Percentiles rank a stretch among this genome's conserved stretches.
phyloP scores from a whole-genome alignment of 2,113 vertebrate species.

The Psittacula cyanocephala region DNA sequence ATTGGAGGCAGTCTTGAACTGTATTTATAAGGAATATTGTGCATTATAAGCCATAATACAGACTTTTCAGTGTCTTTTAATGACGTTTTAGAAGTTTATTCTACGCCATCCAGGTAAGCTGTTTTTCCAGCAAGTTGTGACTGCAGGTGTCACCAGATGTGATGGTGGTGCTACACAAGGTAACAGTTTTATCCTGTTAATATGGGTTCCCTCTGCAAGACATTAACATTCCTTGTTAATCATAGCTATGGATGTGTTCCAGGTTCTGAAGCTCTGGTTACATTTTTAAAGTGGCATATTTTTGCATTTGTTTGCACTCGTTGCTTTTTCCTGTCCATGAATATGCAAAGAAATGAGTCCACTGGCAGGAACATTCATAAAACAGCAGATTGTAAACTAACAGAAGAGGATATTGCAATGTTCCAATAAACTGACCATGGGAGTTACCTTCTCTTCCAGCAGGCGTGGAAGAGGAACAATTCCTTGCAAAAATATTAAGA shows the following conservation, averaged over 20 bases:
- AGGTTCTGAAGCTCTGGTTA: background rate
- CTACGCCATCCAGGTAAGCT: background rate
- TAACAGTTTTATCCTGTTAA: background rate
- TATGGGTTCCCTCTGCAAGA: background rate
- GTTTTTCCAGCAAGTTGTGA: background rate
- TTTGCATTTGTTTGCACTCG: conserved; percentile 27
- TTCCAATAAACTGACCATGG: background rate
- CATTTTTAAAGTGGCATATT: background rate
- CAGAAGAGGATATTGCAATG: background rate
- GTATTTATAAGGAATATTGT: background rate
- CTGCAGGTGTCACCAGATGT: background rate
- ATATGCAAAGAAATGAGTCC: conserved; percentile 9
- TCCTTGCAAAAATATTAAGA: background rate
- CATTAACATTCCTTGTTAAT: background rate
- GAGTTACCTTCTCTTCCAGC: background rate
- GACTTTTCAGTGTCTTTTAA: background rate
- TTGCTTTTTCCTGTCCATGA: background rate
- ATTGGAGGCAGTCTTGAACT: background rate
- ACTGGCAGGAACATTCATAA: background rate
- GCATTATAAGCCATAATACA: background rate
- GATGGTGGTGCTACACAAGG: background rate
- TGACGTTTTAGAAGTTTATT: background rate
- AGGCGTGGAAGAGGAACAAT: background rate
- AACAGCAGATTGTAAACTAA: background rate
- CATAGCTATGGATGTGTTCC: background rate